Evolutionary conservation across 2,797 vertebrate genomes (phyloP), one percentile per base, ranked within the genome.

Genomic region (Ptychadena robeensis): DNA sequence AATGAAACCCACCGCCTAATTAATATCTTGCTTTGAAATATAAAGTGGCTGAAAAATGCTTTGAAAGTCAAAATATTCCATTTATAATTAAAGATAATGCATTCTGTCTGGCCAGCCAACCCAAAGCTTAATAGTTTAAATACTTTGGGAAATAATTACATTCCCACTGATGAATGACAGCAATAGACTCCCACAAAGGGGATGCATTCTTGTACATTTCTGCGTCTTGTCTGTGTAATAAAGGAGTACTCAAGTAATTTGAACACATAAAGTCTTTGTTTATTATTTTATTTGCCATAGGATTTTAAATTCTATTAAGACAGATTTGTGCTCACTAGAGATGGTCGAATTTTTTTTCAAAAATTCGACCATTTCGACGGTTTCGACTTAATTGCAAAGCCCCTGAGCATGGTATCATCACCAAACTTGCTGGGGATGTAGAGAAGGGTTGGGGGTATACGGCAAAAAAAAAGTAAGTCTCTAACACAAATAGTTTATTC

Each of bases 41-140:
- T 44, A 37, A 73, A 73, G 44, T 22, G 9, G 40, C 11, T 72
- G 10, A 72, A 30, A n/a, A 73, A 73, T 57, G 28, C 71, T 57
- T 34, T 73, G 71, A 53, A 28, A 44, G 40, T 12, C 40, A 72
- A 30, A 27, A 32, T 25, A 44, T 12, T 10, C 44, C 48, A 31
- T 57, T 28, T 72, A 53, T 73, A 73, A 73, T 73, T 73, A 73
- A 53, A 73, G 71, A 73, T 73, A 73, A 73, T 73, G 71, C 30
- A 22, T 28, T 57, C 38, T 72, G 71, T 73, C 57, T 32, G 57
- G 22, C 71, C 15, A 34, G 71, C 71, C 71, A 73, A 73, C 57
- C 48, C 48, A 73, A n/a, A 11, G 9, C 18, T 53, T 73, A 32
- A 53, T 73, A 53, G 32, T 73, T 9, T 48, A 28, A 73, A 73